Evolutionary conservation across 1,140 invertebrate species (phyloP), one percentile per base, ranked within the genome.

Genomic region (Drosophila triauraria): DNA sequence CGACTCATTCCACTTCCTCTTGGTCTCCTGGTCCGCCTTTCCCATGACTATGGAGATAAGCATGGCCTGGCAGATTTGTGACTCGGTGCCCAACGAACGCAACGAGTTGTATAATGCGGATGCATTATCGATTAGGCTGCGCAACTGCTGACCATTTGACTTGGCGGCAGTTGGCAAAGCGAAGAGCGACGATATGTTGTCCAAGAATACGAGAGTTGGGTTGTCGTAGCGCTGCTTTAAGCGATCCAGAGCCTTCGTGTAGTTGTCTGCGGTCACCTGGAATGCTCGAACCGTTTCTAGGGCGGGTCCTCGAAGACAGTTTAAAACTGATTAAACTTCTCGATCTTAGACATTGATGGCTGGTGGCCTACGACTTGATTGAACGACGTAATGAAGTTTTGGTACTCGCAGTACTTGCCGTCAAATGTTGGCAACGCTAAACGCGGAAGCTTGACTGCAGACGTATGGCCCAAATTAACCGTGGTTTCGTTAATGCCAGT

Each of bases 31-130:
- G 15, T 43, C 43, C 13, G 68, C 32, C 35, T 74, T 74, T 27
- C 23, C 32, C 25, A 75, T 53, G 2, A 68, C 32, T 10, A 67
- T 17, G 9, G 20, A 51, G 30, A 58, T 75, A 3, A 75, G 46
- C 59, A 63, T 70, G n/a, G 30, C 44, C 20, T 63, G 8, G 7
- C 50, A 25, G 27, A 70, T 70, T 48, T 70, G 35, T 8, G 50
- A 12, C 13, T 63, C 46, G 7, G 15, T 63, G 25, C 67, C 51
- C 15, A 71, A 50, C 12, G 59, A 71, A 4, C 25, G 30, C 17
- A 76, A 32, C 1, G 67, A 62, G 42, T 47, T 67, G 47, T 42
- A 69, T 30, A 69, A 35, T 35, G 71, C 40, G 13, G 56, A 47
- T 4, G 71, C 40, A 23, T 69, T 69, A 30, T 75, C 56, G 4